Conservation (phyloP, 2,113 vertebrate genomes). For the Peromyscus leucopus region DNA sequence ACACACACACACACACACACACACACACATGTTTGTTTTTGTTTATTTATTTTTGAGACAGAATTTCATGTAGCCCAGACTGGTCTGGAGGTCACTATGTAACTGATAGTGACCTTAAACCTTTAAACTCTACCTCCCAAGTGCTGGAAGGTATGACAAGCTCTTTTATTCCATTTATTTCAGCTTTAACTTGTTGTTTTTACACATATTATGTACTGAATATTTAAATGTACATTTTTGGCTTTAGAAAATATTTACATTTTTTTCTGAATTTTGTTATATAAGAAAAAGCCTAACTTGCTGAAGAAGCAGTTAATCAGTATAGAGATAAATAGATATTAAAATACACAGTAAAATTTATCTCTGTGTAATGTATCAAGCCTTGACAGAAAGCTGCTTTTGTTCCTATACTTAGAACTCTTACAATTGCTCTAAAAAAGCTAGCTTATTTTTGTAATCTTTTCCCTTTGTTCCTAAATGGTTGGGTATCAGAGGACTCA, state of each 20-base stretch:
- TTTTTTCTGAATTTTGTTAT: constrained; percentile 59
- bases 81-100: neutral
- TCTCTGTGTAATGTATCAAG: constrained; percentile 21
- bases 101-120: neutral
- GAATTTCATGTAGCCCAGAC: neutral
- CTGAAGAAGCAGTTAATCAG: constrained; percentile 42
- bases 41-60: neutral
- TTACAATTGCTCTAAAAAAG: constrained; percentile 52
- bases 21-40: neutral
- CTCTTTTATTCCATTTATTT: neutral
- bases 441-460: constrained; percentile 65
- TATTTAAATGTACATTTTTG: constrained; percentile 37
- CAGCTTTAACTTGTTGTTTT: constrained; percentile 24
- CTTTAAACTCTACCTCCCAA: neutral
- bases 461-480: constrained; percentile 72
- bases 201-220: neutral
- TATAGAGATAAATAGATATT: constrained; percentile 35
- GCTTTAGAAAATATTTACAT: constrained; percentile 40
- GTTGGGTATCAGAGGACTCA: constrained; percentile 59
- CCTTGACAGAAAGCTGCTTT: constrained; percentile 62
- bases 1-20: no score
- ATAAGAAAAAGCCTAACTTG: constrained; percentile 20
- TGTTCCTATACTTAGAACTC: constrained; percentile 64
- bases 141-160: neutral
- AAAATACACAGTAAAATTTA: constrained; percentile 55